Conservation (phyloP, 2,113 vertebrate species). For the Himantopus leucocephalus region DNA sequence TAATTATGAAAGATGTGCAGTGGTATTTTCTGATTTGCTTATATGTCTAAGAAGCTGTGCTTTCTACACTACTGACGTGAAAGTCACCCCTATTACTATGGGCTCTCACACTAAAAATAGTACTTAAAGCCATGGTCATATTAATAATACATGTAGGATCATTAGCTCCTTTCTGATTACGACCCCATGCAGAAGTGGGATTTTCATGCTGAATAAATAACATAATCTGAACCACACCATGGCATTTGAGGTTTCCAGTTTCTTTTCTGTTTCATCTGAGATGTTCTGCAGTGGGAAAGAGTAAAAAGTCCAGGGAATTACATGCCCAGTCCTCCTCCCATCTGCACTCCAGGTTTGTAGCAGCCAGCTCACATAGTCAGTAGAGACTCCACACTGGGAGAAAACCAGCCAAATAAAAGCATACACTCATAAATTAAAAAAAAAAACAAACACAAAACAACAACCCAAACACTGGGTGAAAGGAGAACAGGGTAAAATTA, state of each 20-base stretch:
- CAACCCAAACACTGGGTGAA: not conserved
- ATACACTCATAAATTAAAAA: not conserved
- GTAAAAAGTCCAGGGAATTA: not conserved
- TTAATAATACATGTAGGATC: not conserved
- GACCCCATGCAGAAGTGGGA: not conserved
- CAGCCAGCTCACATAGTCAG: not conserved
- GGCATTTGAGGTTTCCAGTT: not conserved
- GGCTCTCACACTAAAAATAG: not conserved
- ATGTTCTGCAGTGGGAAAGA: not conserved
- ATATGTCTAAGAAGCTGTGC: not conserved
- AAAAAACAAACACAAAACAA: not conserved
- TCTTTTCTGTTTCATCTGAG: not conserved
- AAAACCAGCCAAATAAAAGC: not conserved
- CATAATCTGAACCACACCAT: accelerated
- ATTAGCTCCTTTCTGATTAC: not conserved
- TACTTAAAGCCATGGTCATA: not conserved
- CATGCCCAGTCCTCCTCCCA: not conserved
- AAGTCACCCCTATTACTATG: not conserved
- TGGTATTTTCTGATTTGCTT: not conserved
- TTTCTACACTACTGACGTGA: not conserved
- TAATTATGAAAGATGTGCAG: not conserved
- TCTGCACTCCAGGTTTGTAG: not conserved
- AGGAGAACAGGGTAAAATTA: not conserved
- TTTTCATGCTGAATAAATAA: not conserved
- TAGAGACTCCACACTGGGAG: not conserved